Base-by-base conservation (phyloP, 53 echinoderm and acorn worm genomes). In the Mesocentrotus franciscanus region DNA sequence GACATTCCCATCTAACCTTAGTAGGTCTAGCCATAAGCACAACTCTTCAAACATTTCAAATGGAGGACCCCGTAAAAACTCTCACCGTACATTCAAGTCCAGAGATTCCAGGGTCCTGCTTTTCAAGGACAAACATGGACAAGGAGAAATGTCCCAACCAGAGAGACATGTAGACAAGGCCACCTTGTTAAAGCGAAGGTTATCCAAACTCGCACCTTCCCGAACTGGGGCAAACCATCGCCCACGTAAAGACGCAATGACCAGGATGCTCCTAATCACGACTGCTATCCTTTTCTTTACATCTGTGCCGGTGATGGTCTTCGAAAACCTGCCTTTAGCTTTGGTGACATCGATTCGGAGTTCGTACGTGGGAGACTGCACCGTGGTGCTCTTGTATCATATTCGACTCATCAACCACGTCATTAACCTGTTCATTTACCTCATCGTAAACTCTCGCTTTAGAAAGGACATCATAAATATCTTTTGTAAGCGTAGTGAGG, bases 201-300 rank as follows among this genome's bases (percentile, higher is more conserved):
- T 87, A 10, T 87, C 87, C 56, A 87, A 58, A 58, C 57, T n/a
- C 12, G 87, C 27, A 10, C 57, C 57, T 87, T 56, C 57, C 12
- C 26, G 87, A n/a, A 57, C 18, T 20, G 29, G 22, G 13, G 2
- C 58, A 12, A 87, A n/a, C 87, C 56, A 18, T 10, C 87, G 57
- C 0, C 87, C 87, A 8, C 87, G 87, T 11, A 87, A 87, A 14
- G 87, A 87, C 29, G 87, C 87, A n/a, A 87, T 87, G 87, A 87
- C 87, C 87, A 59, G 87, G 15, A 87, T 87, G 87, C 87, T 87
- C 87, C 29, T 87, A 0, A 87, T 87, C 18, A 87, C 87, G 3
- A 87, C 87, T 3, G 87, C 87, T 27, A 87, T 87, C 0, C 13
- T 87, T 10, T 87, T 87, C 7, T 18, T 87, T 29, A 87, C 87